Evolutionary conservation across 2,888 invertebrate species (phyloP), one percentile per base, ranked within the genome.

Genomic region (Bombyx huttoni): DNA sequence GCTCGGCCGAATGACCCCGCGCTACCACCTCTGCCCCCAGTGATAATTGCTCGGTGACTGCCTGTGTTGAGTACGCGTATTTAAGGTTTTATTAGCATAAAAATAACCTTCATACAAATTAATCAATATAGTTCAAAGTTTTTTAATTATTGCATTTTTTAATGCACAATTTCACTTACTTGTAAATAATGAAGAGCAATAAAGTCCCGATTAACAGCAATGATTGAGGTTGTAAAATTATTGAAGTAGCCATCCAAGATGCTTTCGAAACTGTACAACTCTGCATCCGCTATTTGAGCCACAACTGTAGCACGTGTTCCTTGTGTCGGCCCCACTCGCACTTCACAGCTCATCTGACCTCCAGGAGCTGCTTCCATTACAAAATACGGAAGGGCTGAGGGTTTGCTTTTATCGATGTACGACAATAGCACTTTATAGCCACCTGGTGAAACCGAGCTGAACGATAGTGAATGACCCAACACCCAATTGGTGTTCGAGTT

Each of bases 281-380:
- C 81, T 0, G 70, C 74, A 34, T 85, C 80, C 1, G 87, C 84
- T 24, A 88, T 64, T 56, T 88, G 88, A 5, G 84, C 72, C 1
- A 87, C 79, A 2, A 87, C 63, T 0, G 84, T 79, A 0, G 88
- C 87, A 13, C 88, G 68, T 0, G 83, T 79, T 5, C 67, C 64
- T 1, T 61, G 60, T 0, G 81, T 68, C 0, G 88, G 88, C 0
- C 75, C 78, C 33, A 85, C 86, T 0, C 88, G 83, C 52, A 79
- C 68, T 55, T 87, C 86, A 53, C 81, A 81, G 59, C 87, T 88
- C 75, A 85, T 68, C 60, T 88, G 86, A 1, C 89, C 88, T 0
- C 87, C 86, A 0, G 89, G 89, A 0, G 89, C 85, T 5, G 83
- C 80, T 60, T 88, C 87, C 83, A 88, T 79, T 50, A 88, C 78